Conservation (phyloP, 2,797 vertebrate species). For the Falco biarmicus region DNA sequence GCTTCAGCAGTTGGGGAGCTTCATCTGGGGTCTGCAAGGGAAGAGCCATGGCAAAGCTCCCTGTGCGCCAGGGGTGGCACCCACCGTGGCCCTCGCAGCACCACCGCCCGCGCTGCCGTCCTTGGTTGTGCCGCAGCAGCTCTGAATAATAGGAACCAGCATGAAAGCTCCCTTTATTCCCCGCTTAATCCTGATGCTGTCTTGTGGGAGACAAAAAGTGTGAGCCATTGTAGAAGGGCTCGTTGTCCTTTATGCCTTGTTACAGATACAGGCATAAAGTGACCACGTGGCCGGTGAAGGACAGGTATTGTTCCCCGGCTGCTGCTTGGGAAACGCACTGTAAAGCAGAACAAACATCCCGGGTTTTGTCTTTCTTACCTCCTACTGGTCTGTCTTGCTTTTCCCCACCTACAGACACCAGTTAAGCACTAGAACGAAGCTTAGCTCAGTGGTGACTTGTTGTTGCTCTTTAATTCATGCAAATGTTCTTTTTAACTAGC, state of each 20-base stretch:
- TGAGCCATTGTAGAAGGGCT: neutral
- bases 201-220: neutral
- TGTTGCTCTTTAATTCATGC: slow-evolving; percentile 64
- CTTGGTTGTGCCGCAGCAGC: neutral
- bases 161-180: neutral
- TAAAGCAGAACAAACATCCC: neutral
- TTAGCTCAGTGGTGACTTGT: slow-evolving; percentile 43
- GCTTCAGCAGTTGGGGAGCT: neutral
- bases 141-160: neutral
- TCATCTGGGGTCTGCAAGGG: neutral
- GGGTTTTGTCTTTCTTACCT: neutral
- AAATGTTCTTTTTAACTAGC: slow-evolving; percentile 69
- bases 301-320: neutral
- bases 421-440: neutral
- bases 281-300: neutral
- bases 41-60: neutral
- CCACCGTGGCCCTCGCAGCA: neutral
- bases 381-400: neutral
- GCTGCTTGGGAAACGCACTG: neutral
- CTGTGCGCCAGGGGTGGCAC: rapidly evolving
- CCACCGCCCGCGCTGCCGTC: rapidly evolving
- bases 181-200: rapidly evolving
- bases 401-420: neutral
- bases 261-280: neutral
- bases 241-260: neutral